Evolutionary conservation across 2,888 invertebrate genomes (phyloP), one percentile per base, ranked within the genome.

Genomic region (Myopa testacea): DNA sequence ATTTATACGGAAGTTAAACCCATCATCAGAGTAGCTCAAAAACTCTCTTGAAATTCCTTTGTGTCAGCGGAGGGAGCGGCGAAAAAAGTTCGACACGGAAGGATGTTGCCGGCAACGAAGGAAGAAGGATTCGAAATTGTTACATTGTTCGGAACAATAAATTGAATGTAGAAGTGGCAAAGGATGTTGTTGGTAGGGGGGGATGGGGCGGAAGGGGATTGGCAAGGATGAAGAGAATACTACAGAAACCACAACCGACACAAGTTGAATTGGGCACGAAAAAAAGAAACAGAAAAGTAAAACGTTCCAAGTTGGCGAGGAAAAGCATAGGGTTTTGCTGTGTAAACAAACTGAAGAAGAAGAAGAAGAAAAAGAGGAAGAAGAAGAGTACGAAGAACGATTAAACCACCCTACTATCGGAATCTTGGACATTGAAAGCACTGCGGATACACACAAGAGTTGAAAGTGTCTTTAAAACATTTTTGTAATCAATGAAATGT

Each of bases 1-100:
- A 74, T 63, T 74, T 68, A 60, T 72, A 45, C 82, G 83, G 83
- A 83, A 83, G 83, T 80, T 82, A 82, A 83, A 82, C 83, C 83
- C 82, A 83, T 81, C 82, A 83, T 83, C 83, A 83, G 80, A 68
- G 58, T n/a, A 40, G 68, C 75, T 75, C 75, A 67, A 68, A 38
- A 62, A 45, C 60, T 68, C 75, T 60, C 60, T 69, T 75, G 75
- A 60, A 58, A 60, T 69, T 26, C 45, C 38, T 16, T n/a, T 34
- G 38, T 3, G 26, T 26, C 26, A 26, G 26, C 16, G 19, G 12
- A 62, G 38, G 4, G 38, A 65, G 65, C 37, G 45, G 26, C 26
- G 34, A n/a, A 63, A 26, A 37, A 65, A 38, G 14, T 65, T 65
- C 38, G 12, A 14, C 37, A 34, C 65, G 65, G 65, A 65, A 65